These are phyloP conservation scores for Peucedramus taeniatus DNA, from an alignment of 2,113 vertebrate genomes.

Conservation along the genomic window DNA sequence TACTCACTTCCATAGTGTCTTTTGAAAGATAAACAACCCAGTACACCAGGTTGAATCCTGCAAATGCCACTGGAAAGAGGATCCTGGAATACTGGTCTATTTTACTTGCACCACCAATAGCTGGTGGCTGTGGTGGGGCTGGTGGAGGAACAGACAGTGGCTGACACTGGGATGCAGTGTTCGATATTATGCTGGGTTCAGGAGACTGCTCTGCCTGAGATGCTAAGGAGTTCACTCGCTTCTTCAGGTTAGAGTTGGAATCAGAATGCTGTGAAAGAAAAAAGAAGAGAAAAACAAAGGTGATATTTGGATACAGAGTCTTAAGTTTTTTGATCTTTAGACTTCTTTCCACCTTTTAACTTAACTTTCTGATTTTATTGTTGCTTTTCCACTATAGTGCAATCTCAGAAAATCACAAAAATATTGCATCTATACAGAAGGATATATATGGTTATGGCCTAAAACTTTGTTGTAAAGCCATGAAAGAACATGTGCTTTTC, in stretches of 20 bases:
- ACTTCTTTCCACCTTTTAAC: neutral
- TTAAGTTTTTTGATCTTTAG: neutral
- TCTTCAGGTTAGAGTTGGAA: constrained; percentile 85
- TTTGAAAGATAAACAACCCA: constrained; percentile 97
- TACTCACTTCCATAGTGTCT: constrained; percentile 92
- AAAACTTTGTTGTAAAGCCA: neutral
- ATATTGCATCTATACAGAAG: neutral
- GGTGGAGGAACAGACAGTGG: constrained; percentile 66
- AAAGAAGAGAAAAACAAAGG: neutral
- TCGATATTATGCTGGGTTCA: constrained; percentile 70
- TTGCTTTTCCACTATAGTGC: neutral
- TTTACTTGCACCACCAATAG: constrained; percentile 86
- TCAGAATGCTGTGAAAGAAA: constrained; percentile 71
- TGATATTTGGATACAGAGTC: neutral
- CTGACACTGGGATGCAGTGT: constrained; percentile 44
- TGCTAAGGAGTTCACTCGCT: constrained; percentile 80
- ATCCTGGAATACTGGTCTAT: constrained; percentile 96
- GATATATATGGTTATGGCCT: neutral
- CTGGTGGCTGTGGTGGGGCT: constrained; percentile 62
- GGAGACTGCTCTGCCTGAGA: constrained; percentile 73
- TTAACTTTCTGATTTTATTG: neutral
- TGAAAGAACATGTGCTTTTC: neutral
- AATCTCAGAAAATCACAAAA: neutral
- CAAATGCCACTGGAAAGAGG: constrained; percentile 92
- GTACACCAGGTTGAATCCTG: constrained; percentile 94